Conservation (phyloP, 2,888 invertebrate species). For the Trissonchulus sp. region DNA sequence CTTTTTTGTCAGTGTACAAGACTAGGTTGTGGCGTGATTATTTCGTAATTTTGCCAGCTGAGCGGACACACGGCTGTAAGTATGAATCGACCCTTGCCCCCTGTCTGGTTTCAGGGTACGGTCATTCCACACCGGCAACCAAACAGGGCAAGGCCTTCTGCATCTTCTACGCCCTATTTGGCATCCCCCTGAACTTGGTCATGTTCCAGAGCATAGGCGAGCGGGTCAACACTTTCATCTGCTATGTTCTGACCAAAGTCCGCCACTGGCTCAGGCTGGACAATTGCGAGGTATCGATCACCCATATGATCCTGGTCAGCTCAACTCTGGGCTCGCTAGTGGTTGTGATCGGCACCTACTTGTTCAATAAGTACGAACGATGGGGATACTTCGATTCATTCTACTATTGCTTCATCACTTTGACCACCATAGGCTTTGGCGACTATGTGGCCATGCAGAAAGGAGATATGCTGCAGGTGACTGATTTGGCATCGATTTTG, state of each 20-base stretch:
- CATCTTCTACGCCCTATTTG: conserved; percentile 69
- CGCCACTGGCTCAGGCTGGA: conserved; percentile 18
- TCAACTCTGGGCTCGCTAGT: conserved; percentile 85
- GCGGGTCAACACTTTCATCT: conserved; percentile 79
- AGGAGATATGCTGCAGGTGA: background rate
- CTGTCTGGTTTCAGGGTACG: conserved; percentile 86
- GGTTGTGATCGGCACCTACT: conserved; percentile 85
- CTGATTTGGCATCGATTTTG: too few species aligned
- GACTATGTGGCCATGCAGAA: conserved; percentile 94
- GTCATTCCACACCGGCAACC: conserved; percentile 95
- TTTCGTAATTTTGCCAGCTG: too few species aligned
- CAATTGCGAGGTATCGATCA: conserved; percentile 65
- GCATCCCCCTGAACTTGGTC: conserved; percentile 86
- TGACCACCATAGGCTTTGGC: conserved; percentile 95
- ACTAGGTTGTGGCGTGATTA: too few species aligned
- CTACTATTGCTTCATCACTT: conserved; percentile 97
- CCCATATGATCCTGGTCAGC: conserved; percentile 92
- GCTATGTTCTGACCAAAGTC: conserved; percentile 30
- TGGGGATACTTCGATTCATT: conserved; percentile 96
- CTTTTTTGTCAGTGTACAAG: too few species aligned
- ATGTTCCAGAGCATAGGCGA: conserved; percentile 97
- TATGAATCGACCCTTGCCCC: too few species aligned
- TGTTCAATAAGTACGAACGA: conserved; percentile 82
- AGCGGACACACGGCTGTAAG: too few species aligned
- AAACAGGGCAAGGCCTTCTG: conserved; percentile 93